Evolutionary conservation across 2,888 invertebrate species (phyloP).

Genomic region (Lordiphosa fenestrarum): DNA sequence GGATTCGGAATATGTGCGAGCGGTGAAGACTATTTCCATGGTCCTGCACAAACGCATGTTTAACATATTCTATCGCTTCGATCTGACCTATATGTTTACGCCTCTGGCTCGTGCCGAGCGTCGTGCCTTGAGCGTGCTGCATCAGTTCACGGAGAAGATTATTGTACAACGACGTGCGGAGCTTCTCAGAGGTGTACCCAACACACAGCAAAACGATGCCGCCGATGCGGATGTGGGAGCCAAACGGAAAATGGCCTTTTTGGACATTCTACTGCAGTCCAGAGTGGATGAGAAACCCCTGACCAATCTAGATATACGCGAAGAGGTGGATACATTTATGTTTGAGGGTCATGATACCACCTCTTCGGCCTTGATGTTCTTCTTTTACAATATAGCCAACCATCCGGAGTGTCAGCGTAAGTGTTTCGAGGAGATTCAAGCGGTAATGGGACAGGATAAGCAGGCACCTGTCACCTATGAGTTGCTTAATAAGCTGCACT

Average conservation of each 20-base stretch:
- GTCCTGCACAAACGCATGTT: constrained; percentile 79
- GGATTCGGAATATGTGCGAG: constrained; percentile 87
- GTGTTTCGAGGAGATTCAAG: constrained; percentile 80
- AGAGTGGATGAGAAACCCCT: constrained; percentile 83
- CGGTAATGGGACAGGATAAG: constrained; percentile 78
- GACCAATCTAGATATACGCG: constrained; percentile 83
- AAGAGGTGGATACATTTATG: constrained; percentile 88
- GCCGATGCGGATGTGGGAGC: constrained; percentile 80
- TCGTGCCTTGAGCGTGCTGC: constrained; percentile 81
- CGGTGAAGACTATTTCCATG: constrained; percentile 83
- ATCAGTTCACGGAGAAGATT: constrained; percentile 82
- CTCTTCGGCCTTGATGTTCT: constrained; percentile 81
- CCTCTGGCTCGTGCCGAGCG: constrained; percentile 83
- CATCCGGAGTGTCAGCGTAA: constrained; percentile 81
- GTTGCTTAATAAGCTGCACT: constrained; percentile 74
- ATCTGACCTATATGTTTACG: constrained; percentile 81
- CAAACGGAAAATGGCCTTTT: constrained; percentile 84
- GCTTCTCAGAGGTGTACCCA: constrained; percentile 49
- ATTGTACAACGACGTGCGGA: constrained; percentile 81
- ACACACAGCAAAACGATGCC: not conserved
- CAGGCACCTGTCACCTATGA: constrained; percentile 74
- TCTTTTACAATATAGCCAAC: constrained; percentile 81
- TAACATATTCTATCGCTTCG: constrained; percentile 76
- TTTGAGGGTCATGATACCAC: constrained; percentile 84
- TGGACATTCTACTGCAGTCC: constrained; percentile 85